These are phyloP conservation scores for Pelusios castaneus DNA, from an alignment of 2,113 vertebrate genomes.

Conservation along the genomic window DNA sequence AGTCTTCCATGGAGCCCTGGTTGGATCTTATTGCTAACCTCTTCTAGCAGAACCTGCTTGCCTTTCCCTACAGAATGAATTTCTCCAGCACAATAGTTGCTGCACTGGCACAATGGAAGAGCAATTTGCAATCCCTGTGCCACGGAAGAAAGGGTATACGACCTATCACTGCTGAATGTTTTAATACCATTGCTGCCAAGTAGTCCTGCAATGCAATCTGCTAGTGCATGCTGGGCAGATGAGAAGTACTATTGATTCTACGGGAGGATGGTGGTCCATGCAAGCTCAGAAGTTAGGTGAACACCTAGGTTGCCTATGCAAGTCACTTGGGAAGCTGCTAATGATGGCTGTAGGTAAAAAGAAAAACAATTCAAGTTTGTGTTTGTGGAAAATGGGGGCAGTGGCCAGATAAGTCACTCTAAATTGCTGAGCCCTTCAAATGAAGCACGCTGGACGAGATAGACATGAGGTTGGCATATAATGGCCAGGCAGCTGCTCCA, in stretches of 20 bases:
- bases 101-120: neutral
- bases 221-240: neutral
- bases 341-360: neutral
- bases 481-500: neutral
- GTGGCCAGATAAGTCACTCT: neutral
- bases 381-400: neutral
- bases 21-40: neutral
- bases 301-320: too few relatives aligned
- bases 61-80: neutral
- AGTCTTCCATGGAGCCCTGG: neutral
- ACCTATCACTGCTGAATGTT: neutral
- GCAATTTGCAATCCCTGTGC: neutral
- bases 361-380: neutral
- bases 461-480: neutral
- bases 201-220: neutral
- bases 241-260: neutral
- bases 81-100: neutral
- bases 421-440: neutral
- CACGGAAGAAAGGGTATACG: neutral
- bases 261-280: neutral
- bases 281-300: neutral
- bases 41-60: neutral
- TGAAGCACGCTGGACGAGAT: neutral
- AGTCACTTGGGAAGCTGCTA: neutral
- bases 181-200: neutral